A percentile compares a stretch with the other conserved stretches of the same genome.
Conservation (phyloP, 2,113 vertebrate genomes). For the Nestor notabilis region DNA sequence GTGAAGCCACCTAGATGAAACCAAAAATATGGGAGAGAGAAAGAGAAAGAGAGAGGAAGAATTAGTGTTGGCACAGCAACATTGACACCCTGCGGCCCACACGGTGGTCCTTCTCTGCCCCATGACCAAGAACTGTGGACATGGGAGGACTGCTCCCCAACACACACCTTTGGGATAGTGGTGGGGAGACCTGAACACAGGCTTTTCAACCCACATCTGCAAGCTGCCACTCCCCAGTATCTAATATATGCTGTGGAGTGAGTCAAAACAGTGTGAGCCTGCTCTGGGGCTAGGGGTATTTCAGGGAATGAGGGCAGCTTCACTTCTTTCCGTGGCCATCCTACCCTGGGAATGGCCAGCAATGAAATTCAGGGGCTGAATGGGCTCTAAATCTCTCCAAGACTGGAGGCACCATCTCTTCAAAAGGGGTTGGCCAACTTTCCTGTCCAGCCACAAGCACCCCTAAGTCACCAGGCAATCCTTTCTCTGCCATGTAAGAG, state of each 20-base stretch:
- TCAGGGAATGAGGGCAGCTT: fast-evolving
- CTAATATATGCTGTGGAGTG: background rate
- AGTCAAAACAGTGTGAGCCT: background rate
- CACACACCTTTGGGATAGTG: background rate
- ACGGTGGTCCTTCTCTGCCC: background rate
- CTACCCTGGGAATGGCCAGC: background rate
- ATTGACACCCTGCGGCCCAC: fast-evolving
- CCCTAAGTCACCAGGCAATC: background rate
- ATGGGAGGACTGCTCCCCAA: background rate
- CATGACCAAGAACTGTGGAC: fast-evolving
- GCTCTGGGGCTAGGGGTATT: background rate
- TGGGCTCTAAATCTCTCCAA: background rate
- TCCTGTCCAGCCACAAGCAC: background rate
- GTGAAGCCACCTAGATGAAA: slow-evolving; percentile 81
- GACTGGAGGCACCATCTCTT: background rate
- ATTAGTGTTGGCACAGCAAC: slow-evolving; percentile 49
- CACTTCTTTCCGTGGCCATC: background rate
- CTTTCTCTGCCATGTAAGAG: background rate
- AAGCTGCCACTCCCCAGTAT: background rate
- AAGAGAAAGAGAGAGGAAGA: slow-evolving; percentile 9
- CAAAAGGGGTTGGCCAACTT: background rate
- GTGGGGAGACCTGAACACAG: background rate
- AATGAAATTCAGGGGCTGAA: background rate
- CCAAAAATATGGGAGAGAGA: slow-evolving; percentile 17
- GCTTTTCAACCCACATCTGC: background rate